Conservation (phyloP, 2,888 invertebrate genomes). For the Calliopum simillimum region DNA sequence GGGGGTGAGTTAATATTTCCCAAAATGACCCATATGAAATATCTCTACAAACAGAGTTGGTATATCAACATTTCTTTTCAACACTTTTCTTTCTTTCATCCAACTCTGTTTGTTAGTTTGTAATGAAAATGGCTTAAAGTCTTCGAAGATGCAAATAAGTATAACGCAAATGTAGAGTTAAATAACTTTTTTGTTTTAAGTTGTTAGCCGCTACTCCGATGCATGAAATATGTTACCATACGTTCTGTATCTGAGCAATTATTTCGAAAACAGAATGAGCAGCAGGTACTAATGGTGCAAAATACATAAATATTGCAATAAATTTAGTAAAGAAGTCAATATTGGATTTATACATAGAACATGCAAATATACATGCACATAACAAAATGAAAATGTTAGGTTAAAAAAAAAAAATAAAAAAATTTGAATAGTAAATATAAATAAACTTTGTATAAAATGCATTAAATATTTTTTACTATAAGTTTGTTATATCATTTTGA, state of each 20-base stretch:
- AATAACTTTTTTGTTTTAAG: no score
- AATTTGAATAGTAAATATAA: background rate
- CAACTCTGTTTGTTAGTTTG: no score
- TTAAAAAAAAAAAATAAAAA: conserved; percentile 12
- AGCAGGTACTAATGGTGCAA: conserved; percentile 46
- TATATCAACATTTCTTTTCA: no score
- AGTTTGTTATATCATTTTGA: conserved; percentile 24
- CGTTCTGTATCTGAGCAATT: conserved; percentile 67
- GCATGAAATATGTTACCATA: background rate
- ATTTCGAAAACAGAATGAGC: conserved; percentile 56
- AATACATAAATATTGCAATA: conserved; percentile 17
- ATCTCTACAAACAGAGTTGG: no score
- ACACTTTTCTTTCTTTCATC: no score
- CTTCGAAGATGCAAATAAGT: no score
- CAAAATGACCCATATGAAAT: no score
- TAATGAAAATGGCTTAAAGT: no score
- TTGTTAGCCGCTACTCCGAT: no score
- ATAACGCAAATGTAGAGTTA: no score
- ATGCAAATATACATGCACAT: conserved; percentile 38
- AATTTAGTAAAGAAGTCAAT: conserved; percentile 43
- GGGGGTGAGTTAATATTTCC: no score
- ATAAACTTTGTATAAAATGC: conserved; percentile 21
- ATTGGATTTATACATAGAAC: conserved; percentile 40
- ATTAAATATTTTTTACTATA: conserved; percentile 16
- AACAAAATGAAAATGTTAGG: conserved; percentile 29